Conservation (phyloP, 2,888 invertebrate species). For the Isotomurus palustris region DNA sequence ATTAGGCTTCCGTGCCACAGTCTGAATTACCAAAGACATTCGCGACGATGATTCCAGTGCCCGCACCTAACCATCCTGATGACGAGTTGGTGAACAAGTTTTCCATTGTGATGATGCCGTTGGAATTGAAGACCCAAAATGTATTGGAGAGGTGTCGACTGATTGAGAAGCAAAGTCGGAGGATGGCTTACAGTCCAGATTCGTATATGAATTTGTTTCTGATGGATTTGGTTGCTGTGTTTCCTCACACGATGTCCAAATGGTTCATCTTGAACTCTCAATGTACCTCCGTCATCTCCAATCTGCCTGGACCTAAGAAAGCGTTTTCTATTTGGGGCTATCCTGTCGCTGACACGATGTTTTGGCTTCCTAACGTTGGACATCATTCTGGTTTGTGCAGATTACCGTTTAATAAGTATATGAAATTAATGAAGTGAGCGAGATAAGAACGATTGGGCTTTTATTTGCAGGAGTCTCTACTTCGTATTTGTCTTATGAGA, state of each 20-base stretch:
- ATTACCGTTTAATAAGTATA: neutral
- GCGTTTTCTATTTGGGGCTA: conserved; percentile 34
- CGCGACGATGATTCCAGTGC: conserved; percentile 37
- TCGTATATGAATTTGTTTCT: conserved; percentile 39
- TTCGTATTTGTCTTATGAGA: conserved; percentile 38
- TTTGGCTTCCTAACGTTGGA: conserved; percentile 41
- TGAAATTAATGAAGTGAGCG: neutral
- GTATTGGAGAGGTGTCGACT: conserved; percentile 19
- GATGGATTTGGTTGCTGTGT: conserved; percentile 32
- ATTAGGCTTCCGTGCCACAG: neutral
- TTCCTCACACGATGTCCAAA: conserved; percentile 31
- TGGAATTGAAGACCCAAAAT: conserved; percentile 24
- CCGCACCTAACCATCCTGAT: conserved; percentile 42
- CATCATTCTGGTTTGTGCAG: conserved; percentile 10
- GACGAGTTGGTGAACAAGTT: conserved; percentile 41
- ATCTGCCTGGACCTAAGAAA: conserved; percentile 37
- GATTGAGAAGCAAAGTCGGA: conserved; percentile 28
- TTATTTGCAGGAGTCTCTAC: conserved; percentile 31
- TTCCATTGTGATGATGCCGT: conserved; percentile 31
- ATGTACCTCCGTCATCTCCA: conserved; percentile 38
- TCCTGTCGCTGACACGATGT: conserved; percentile 37
- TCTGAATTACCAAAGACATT: conserved; percentile 20
- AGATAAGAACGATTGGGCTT: neutral
- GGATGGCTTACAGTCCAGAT: conserved; percentile 35
- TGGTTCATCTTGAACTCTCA: conserved; percentile 37